Percentiles rank a stretch among this genome's conserved stretches.
Evolutionary conservation across 2,888 invertebrate genomes (phyloP).

Genomic region (Patella depressa): DNA sequence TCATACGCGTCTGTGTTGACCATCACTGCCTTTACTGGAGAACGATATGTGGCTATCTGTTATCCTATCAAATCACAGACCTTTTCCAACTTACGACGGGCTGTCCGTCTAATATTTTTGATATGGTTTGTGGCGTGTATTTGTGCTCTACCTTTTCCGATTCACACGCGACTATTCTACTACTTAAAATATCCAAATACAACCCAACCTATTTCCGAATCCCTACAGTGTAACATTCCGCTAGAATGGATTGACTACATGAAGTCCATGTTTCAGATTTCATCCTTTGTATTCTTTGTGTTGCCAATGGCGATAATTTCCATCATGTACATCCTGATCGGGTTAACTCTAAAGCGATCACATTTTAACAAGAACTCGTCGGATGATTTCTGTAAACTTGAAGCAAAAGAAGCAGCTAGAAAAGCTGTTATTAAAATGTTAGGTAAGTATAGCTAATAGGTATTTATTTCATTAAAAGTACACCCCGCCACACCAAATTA

Average conservation of each 20-base stretch:
- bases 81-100: constrained; percentile 86
- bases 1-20: constrained; percentile 92
- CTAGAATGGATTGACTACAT: constrained; percentile 44
- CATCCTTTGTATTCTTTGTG: constrained; percentile 86
- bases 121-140: constrained; percentile 84
- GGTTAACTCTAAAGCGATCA: constrained; percentile 52
- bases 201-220: constrained; percentile 43
- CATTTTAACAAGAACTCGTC: constrained; percentile 18
- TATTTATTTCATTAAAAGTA: no score
- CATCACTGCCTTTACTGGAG: constrained; percentile 92
- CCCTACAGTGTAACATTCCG: constrained; percentile 58
- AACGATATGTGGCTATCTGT: constrained; percentile 90
- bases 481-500: no score
- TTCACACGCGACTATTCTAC: constrained; percentile 61
- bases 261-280: constrained; percentile 79
- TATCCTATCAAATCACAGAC: constrained; percentile 87
- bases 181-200: constrained; percentile 44
- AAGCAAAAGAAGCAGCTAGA: constrained; percentile 30
- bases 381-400: not conserved
- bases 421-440: constrained; percentile 59
- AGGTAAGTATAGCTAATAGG: constrained; percentile 42
- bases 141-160: constrained; percentile 75
- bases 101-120: constrained; percentile 82
- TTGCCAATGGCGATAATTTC: constrained; percentile 81
- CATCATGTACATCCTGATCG: constrained; percentile 77